A percentile compares a stretch with the other conserved stretches of the same genome.
phyloP scores from a whole-genome alignment of 1,140 invertebrate species.

The Danaus melanippus region DNA sequence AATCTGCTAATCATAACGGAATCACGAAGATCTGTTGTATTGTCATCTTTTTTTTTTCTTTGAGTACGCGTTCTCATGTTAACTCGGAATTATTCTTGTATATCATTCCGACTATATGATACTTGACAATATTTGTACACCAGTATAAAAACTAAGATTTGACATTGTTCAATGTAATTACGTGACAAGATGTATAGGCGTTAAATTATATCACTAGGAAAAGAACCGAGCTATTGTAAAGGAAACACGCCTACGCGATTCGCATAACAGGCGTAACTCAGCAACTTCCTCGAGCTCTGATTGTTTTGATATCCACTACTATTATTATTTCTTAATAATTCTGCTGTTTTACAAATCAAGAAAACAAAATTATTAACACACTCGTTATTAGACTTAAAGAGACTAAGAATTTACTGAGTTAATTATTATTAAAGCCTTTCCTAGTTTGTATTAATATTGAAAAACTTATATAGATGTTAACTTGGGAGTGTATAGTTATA shows the following conservation, averaged over 20 bases:
- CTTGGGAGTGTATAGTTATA: no score
- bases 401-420: no score
- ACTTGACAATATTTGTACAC: no score
- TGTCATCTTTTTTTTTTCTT: slow-evolving; percentile 16
- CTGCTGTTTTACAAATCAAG: no score
- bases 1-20: slow-evolving; percentile 42
- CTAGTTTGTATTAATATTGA: no score
- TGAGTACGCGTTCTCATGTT: slow-evolving; percentile 10
- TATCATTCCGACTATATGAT: no score
- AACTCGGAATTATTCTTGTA: slow-evolving; percentile 3
- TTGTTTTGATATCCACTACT: slow-evolving; percentile 11
- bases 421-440: no score
- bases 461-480: no score
- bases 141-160: no score
- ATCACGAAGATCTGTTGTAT: slow-evolving; percentile 28
- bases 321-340: slow-evolving; percentile 7
- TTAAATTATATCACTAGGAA: slow-evolving; percentile 33
- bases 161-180: not conserved
- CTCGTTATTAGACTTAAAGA: no score
- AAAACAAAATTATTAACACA: no score
- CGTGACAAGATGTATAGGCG: slow-evolving; percentile 15
- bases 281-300: slow-evolving; percentile 26
- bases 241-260: slow-evolving; percentile 27
- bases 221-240: slow-evolving; percentile 27
- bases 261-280: slow-evolving; percentile 24